Evolutionary conservation across 2,797 vertebrate species (phyloP).

Genomic region (Tenualosa thibaudeaui): DNA sequence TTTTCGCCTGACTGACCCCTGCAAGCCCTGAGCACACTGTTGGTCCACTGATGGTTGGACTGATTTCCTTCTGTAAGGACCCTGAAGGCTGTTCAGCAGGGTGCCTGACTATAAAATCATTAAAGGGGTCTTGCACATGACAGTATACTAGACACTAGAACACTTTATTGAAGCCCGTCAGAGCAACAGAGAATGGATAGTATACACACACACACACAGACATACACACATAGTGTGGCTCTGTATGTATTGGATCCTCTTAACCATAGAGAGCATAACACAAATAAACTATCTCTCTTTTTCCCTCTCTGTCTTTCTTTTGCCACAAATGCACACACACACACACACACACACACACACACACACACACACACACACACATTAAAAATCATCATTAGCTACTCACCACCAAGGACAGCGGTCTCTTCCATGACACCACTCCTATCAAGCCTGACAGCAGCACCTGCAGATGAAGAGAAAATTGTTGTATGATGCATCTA

Average conservation of each 20-base stretch:
- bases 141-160: background rate
- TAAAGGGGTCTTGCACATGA: background rate
- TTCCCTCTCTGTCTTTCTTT: too few relatives aligned
- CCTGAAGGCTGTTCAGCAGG: background rate
- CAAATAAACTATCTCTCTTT: background rate
- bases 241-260: too few relatives aligned
- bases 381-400: background rate
- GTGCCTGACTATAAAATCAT: background rate
- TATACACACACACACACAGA: background rate
- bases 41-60: background rate
- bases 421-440: slow-evolving; percentile 98
- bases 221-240: background rate
- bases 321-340: background rate
- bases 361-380: slow-evolving; percentile 2
- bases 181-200: too few relatives aligned
- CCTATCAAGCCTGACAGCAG: slow-evolving; percentile 95
- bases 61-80: background rate
- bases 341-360: background rate
- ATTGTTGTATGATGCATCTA: too few relatives aligned
- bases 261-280: background rate
- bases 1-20: background rate
- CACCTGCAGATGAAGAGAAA: slow-evolving; percentile 77
- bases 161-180: background rate
- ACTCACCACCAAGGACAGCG: slow-evolving; percentile 97
- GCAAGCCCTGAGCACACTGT: background rate